These are phyloP conservation scores for Agonum fuliginosum DNA, from an alignment of 2,888 invertebrate genomes.

Conservation along the genomic window DNA sequence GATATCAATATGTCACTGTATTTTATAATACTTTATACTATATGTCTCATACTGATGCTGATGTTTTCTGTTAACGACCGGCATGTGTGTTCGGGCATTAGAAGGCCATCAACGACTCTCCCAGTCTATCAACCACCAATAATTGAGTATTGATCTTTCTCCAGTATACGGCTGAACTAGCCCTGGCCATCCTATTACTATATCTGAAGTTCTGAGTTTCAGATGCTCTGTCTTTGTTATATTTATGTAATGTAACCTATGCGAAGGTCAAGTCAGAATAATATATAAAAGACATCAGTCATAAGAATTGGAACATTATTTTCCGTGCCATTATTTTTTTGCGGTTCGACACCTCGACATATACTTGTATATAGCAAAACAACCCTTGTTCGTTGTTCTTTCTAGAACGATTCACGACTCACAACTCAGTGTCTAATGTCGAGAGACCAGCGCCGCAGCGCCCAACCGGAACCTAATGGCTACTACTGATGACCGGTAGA, in stretches of 20 bases:
- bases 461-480: conserved; percentile 56
- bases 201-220: conserved; percentile 48
- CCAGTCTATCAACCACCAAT: conserved; percentile 72
- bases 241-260: background rate
- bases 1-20: conserved; percentile 71
- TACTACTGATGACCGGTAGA: conserved; percentile 59
- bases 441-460: conserved; percentile 1
- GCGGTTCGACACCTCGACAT: conserved; percentile 11
- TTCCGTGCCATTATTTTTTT: conserved; percentile 31
- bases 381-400: conserved; percentile 42
- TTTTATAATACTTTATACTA: too few species aligned
- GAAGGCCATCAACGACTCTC: conserved; percentile 70
- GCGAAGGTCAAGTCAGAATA: conserved; percentile 39
- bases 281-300: conserved; percentile 40
- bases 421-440: background rate
- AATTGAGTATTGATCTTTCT: conserved; percentile 73
- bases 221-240: conserved; percentile 16
- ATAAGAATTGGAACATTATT: conserved; percentile 3
- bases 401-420: conserved; percentile 23
- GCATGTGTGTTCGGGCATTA: conserved; percentile 69
- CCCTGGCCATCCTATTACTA: conserved; percentile 58
- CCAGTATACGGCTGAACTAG: conserved; percentile 56
- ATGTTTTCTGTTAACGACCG: conserved; percentile 69
- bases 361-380: background rate
- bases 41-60: too few species aligned